Conservation (phyloP, 1,140 invertebrate genomes). For the Drosophila kanapiae region DNA sequence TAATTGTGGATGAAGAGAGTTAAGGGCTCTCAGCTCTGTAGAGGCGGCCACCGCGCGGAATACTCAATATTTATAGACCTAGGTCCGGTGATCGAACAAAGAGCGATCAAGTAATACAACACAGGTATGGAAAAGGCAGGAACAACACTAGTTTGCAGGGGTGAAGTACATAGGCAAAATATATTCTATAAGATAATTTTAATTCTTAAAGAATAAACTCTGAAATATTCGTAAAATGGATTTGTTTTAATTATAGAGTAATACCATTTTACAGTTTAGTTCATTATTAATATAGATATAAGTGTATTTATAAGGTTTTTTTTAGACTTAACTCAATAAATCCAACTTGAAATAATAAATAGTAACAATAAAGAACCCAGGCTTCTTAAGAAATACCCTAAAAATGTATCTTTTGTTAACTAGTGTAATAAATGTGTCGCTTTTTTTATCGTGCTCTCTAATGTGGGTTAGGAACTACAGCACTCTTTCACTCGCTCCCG, state of each 20-base stretch:
- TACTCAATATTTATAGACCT: slow-evolving; percentile 69
- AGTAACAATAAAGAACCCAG: no score
- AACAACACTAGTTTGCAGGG: slow-evolving; percentile 14
- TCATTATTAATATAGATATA: background rate
- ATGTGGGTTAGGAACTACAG: slow-evolving; percentile 61
- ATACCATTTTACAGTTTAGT: background rate
- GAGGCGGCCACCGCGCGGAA: slow-evolving; percentile 29
- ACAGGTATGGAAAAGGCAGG: slow-evolving; percentile 1
- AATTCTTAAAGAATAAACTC: background rate
- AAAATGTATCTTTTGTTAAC: background rate
- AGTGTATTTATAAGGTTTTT: background rate
- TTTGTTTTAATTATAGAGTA: background rate
- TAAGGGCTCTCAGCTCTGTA: slow-evolving; percentile 34
- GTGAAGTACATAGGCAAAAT: background rate
- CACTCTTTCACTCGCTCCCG: slow-evolving; percentile 6
- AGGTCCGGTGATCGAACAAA: slow-evolving; percentile 64
- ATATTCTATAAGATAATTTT: background rate
- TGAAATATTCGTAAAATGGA: background rate
- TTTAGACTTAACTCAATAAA: background rate
- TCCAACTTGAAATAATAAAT: background rate
- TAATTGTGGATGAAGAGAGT: slow-evolving; percentile 27
- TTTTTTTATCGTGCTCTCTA: slow-evolving; percentile 26
- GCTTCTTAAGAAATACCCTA: background rate
- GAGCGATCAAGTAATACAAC: slow-evolving; percentile 4
- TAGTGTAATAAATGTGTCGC: slow-evolving; percentile 9